These are phyloP conservation scores for Theocolax elegans DNA, from an alignment of 1,140 invertebrate species.

Conservation along the genomic window DNA sequence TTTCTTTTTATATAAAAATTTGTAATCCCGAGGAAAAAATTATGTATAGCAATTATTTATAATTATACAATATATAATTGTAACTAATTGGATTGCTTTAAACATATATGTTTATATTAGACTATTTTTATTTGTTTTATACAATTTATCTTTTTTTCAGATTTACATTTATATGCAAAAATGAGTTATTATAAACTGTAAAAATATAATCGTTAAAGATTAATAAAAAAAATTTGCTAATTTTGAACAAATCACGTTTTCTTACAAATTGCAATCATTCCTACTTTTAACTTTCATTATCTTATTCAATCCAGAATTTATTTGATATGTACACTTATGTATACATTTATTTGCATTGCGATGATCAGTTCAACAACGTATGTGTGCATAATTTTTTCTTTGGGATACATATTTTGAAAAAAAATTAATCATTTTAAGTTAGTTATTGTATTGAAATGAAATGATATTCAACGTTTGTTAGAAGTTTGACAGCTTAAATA, in stretches of 20 bases:
- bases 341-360: too few species aligned
- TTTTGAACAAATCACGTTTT: too few species aligned
- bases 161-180: background rate
- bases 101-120: background rate
- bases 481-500: constrained; percentile 1
- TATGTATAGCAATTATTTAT: constrained; percentile 19
- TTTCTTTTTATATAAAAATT: constrained; percentile 9
- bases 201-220: too few species aligned
- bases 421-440: constrained; percentile 4
- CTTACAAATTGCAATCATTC: too few species aligned
- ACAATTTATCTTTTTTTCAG: background rate
- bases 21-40: constrained; percentile 7
- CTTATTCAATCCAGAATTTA: too few species aligned
- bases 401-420: constrained; percentile 5
- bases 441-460: constrained; percentile 1
- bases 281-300: too few species aligned
- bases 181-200: background rate
- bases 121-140: background rate
- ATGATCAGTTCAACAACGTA: too few species aligned
- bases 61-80: background rate
- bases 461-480: background rate
- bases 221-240: too few species aligned
- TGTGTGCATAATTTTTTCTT: constrained; percentile 25
- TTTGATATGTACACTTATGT: too few species aligned
- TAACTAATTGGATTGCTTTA: background rate